Base-by-base conservation (phyloP, 1,140 invertebrate species). In the Oedothorax gibbosus region DNA sequence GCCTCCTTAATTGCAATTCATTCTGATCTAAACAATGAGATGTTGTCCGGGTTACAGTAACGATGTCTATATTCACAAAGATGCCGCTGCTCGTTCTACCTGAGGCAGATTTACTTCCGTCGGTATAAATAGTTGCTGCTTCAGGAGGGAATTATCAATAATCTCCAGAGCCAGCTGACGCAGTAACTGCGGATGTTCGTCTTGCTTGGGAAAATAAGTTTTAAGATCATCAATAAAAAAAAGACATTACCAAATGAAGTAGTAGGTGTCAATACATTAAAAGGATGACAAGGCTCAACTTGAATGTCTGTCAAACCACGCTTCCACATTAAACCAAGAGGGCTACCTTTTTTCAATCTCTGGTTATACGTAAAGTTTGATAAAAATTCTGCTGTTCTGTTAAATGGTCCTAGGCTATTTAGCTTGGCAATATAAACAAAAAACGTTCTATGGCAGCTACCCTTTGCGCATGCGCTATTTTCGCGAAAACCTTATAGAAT, bases 391-490 rank as follows among this genome's bases (percentile, higher is more conserved):
- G 62, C 15, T 6, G 62, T 64, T 64, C 62, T 64, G 62, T n/a
- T 10, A 64, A n/a, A 64, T 14, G 62, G 5, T 18, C 7, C 62
- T n/a, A 64, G 14, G 14, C 7, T 64, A 14, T 64, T 64, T n/a
- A 64, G 62, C 62, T 10, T 64, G 62, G 15, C 62, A 64, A 64
- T 64, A 64, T 64, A n/a, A n/a, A n/a, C n/a, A n/a, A n/a, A n/a
- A n/a, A n/a, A n/a, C n/a, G n/a, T n/a, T n/a, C n/a, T n/a, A n/a
- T n/a, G n/a, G n/a, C n/a, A n/a, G n/a, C n/a, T n/a, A n/a, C n/a
- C n/a, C n/a, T n/a, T n/a, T n/a, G n/a, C n/a, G n/a, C n/a, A n/a
- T n/a, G n/a, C n/a, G n/a, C n/a, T n/a, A n/a, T n/a, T n/a, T n/a
- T n/a, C n/a, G n/a, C n/a, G n/a, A n/a, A n/a, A n/a, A n/a, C n/a